Evolutionary conservation across 35 echinoderm and acorn worm genomes (phyloP).

Genomic region (Apostichopus japonicus): DNA sequence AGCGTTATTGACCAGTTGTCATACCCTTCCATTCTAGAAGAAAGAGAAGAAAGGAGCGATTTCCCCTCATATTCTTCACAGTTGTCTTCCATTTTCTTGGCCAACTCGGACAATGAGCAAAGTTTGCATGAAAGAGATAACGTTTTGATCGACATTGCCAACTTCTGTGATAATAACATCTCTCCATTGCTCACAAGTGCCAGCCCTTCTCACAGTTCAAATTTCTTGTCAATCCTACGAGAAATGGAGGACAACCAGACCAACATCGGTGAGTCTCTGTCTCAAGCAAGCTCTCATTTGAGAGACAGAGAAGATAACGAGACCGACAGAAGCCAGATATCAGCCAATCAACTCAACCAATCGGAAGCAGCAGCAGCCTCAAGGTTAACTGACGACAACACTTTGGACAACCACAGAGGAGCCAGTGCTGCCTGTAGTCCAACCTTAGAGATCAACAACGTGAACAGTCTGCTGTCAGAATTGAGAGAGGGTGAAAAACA

Average conservation of each 20-base stretch:
- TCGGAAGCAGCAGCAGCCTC: background rate
- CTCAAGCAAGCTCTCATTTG: background rate
- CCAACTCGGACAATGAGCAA: background rate
- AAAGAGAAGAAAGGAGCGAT: background rate
- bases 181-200: background rate
- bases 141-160: background rate
- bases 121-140: background rate
- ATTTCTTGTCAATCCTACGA: background rate
- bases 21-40: background rate
- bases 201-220: background rate
- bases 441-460: background rate
- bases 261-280: background rate
- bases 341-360: background rate
- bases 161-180: conserved; percentile 5
- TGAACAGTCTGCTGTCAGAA: background rate
- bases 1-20: background rate
- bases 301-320: background rate
- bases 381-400: background rate
- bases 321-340: too few species aligned
- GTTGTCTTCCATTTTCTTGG: background rate
- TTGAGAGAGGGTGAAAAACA: background rate
- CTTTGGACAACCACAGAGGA: too few species aligned
- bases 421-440: background rate
- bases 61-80: background rate
- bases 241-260: background rate